Base-by-base conservation (phyloP, 2,888 invertebrate genomes). In the Hypolimnas misippus region DNA sequence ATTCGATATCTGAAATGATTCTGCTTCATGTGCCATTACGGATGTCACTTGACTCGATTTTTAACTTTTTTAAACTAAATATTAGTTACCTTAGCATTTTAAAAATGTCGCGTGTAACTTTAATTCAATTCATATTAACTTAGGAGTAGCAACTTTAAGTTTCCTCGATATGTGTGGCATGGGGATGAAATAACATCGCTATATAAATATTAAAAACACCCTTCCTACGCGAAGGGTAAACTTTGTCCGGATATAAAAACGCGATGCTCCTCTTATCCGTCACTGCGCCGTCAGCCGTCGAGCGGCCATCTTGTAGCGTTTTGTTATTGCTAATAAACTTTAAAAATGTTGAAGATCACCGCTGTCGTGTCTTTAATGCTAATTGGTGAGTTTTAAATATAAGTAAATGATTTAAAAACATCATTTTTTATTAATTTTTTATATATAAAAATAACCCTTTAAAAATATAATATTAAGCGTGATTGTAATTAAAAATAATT, bases 291-390 rank as follows among this genome's bases (percentile, higher is more conserved):
- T 57, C 40, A 59, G 62, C 68, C 73, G 79, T 78, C 81, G 29
- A 82, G 71, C 51, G 25, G 35, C 35, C 52, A 57, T 69, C 55
- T 60, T 51, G 44, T 19, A 14, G 29, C 58, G 61, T 67, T 72
- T 67, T 66, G 10, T 19, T 17, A 42, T 42, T 44, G 17, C 19
- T 21, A 1, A 7, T 5, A 12, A 21, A 17, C 44, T 2, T 65
- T 61, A 70, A 76, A 70, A 70, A 90, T 90, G 90, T 79, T 88
- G 56, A 90, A 90, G 67, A 70, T 90, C 8, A 79, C 84, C 0
- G 84, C 84, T 1, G 73, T 89, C 0, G 75, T 89, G 14, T 87
- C 88, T 2, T 69, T 90, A n/a, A 75, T 89, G 80, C 78, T 89
- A 31, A 84, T 90, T 51, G 89, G 90, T 90, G 75, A 89, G 89